These are phyloP conservation scores for Grammomys dolichurus DNA, from an alignment of 2,113 vertebrate species.

Conservation along the genomic window DNA sequence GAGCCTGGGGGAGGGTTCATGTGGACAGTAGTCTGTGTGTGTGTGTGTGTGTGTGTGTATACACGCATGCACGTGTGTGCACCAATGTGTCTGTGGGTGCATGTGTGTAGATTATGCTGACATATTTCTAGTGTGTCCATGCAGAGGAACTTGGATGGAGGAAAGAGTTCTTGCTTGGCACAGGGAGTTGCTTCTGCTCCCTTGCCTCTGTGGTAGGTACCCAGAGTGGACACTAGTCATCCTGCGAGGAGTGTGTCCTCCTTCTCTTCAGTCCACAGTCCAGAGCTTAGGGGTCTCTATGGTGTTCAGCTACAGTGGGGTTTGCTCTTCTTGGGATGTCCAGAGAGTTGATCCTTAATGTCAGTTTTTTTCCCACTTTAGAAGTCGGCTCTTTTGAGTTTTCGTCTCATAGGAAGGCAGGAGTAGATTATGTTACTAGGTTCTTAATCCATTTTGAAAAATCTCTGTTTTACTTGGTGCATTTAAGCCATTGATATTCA, in stretches of 20 bases:
- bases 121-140: not conserved
- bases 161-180: not conserved
- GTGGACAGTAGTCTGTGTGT: not conserved
- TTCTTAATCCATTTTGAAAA: not conserved
- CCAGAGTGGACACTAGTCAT: not conserved
- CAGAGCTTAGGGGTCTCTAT: too few relatives aligned
- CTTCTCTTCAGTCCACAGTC: not conserved
- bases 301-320: not conserved
- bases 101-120: not conserved
- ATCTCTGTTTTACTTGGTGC: not conserved
- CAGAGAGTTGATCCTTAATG: not conserved
- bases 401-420: too few relatives aligned
- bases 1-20: not conserved
- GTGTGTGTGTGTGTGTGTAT: not conserved
- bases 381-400: not conserved
- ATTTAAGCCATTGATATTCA: not conserved
- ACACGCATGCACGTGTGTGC: not conserved
- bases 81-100: not conserved
- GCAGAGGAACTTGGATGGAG: not conserved
- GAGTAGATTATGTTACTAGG: not conserved
- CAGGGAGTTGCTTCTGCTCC: not conserved
- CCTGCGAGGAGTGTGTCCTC: not conserved
- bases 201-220: not conserved
- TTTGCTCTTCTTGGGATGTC: not conserved
- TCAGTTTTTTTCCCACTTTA: not conserved